phyloP scores from a whole-genome alignment of 2,797 vertebrate species.

The Phataginus tetradactyla region DNA sequence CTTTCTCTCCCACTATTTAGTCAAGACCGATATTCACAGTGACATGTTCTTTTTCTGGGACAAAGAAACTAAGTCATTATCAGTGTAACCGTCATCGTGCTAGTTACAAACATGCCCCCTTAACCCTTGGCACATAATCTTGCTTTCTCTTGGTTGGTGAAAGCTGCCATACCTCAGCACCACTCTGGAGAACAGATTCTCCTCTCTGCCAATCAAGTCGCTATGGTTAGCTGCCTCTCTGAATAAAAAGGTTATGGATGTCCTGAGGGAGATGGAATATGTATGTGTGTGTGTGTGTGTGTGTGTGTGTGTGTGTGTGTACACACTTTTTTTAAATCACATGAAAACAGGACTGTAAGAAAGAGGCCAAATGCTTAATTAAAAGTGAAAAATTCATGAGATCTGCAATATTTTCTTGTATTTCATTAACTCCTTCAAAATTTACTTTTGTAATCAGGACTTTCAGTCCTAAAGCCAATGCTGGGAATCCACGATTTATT shows the following conservation, averaged over 20 bases:
- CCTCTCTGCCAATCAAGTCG: neutral
- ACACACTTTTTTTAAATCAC: neutral
- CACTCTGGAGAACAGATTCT: conserved; percentile 65
- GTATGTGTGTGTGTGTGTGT: neutral
- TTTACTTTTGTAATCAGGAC: conserved; percentile 71
- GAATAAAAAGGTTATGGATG: conserved; percentile 79
- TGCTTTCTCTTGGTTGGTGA: conserved; percentile 69
- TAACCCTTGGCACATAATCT: conserved; percentile 54
- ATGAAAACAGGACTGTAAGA: conserved; percentile 69
- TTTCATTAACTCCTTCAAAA: conserved; percentile 56
- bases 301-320: neutral
- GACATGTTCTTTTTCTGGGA: conserved; percentile 15
- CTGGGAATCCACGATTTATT: neutral
- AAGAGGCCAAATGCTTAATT: conserved; percentile 66
- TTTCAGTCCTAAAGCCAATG: conserved; percentile 72
- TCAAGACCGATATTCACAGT: neutral
- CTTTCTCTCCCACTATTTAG: neutral
- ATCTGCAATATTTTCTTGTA: conserved; percentile 5
- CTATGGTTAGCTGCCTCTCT: conserved; percentile 71
- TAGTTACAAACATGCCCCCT: conserved; percentile 54
- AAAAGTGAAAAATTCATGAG: conserved; percentile 70
- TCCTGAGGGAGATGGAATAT: conserved; percentile 63
- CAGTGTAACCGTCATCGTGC: conserved; percentile 49
- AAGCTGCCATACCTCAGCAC: conserved; percentile 68
- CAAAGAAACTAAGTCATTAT: conserved; percentile 51